Evolutionary conservation across 1,140 invertebrate species (phyloP).

Genomic region (Eubasilissa regina): DNA sequence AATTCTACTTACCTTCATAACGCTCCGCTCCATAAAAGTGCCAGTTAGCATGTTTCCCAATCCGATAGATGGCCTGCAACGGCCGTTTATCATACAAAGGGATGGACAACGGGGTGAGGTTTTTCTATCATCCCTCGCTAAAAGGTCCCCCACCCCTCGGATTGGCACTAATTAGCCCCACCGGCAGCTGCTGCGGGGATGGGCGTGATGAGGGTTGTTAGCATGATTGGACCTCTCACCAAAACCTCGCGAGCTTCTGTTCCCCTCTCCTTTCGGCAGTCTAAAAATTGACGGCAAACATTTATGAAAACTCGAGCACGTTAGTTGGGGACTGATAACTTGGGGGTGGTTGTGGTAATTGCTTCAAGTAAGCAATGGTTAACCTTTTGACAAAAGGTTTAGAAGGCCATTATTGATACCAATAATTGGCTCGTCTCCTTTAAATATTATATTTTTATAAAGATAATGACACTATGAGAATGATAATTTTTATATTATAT

Average conservation of each 20-base stretch:
- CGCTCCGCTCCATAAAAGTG: not conserved
- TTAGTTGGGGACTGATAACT: not conserved
- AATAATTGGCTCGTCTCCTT: too few species aligned
- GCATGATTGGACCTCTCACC: constrained; percentile 28
- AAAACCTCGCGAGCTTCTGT: not conserved
- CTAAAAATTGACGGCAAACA: constrained; percentile 25
- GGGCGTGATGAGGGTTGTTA: constrained; percentile 21
- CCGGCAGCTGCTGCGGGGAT: not conserved
- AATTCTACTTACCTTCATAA: too few species aligned
- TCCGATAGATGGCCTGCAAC: constrained; percentile 7
- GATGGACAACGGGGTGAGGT: constrained; percentile 24
- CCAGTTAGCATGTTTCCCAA: constrained; percentile 1
- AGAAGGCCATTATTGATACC: not conserved
- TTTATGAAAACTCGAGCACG: constrained; percentile 15
- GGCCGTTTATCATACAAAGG: constrained; percentile 11
- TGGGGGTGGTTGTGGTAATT: constrained; percentile 2
- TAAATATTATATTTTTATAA: too few species aligned
- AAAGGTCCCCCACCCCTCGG: constrained; percentile 1
- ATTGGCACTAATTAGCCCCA: constrained; percentile 16
- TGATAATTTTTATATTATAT: too few species aligned
- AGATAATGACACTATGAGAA: too few species aligned
- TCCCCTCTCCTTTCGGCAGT: not conserved
- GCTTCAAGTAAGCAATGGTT: not conserved
- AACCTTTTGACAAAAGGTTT: constrained; percentile 11
- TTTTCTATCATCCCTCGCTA: constrained; percentile 18